Evolutionary conservation across 2,797 vertebrate species (phyloP).

Genomic region (Trachurus trachurus): DNA sequence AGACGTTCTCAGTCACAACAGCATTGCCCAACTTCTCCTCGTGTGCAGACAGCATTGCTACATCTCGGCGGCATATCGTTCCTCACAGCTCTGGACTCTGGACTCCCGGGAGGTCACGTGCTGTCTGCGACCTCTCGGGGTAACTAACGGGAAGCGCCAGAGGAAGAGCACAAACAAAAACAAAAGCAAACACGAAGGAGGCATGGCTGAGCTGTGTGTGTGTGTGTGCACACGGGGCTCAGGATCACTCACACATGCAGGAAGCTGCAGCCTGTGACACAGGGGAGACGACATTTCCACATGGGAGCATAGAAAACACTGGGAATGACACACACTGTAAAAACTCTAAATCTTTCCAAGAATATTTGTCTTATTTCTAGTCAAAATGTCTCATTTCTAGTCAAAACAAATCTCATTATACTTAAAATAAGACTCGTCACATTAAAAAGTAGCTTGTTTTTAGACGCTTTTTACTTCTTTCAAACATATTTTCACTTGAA

Average conservation of each 20-base stretch:
- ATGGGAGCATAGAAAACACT: slow-evolving; percentile 17
- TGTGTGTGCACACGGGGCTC: neutral
- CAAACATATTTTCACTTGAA: too few relatives aligned
- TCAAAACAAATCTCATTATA: too few relatives aligned
- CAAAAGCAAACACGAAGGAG: slow-evolving; percentile 4
- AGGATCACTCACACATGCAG: neutral
- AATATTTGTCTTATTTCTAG: too few relatives aligned
- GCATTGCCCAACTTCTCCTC: slow-evolving; percentile 9
- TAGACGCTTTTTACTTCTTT: too few relatives aligned
- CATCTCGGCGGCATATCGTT: slow-evolving; percentile 2
- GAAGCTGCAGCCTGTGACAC: neutral
- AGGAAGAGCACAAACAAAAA: slow-evolving; percentile 6
- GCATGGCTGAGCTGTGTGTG: neutral
- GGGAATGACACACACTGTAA: slow-evolving; percentile 23
- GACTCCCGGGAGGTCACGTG: neutral
- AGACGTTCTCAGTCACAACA: neutral
- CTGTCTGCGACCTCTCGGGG: slow-evolving; percentile 11
- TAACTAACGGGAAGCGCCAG: neutral
- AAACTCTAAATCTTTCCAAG: too few relatives aligned
- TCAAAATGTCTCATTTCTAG: too few relatives aligned
- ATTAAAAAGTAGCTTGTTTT: too few relatives aligned
- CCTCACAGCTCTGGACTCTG: slow-evolving; percentile 7
- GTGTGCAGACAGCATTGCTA: neutral
- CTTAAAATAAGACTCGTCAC: too few relatives aligned
- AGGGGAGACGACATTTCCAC: slow-evolving; percentile 31